Evolutionary conservation across 2,113 vertebrate genomes (phyloP), one percentile per base, ranked within the genome.

Genomic region (Catharus minimus): DNA sequence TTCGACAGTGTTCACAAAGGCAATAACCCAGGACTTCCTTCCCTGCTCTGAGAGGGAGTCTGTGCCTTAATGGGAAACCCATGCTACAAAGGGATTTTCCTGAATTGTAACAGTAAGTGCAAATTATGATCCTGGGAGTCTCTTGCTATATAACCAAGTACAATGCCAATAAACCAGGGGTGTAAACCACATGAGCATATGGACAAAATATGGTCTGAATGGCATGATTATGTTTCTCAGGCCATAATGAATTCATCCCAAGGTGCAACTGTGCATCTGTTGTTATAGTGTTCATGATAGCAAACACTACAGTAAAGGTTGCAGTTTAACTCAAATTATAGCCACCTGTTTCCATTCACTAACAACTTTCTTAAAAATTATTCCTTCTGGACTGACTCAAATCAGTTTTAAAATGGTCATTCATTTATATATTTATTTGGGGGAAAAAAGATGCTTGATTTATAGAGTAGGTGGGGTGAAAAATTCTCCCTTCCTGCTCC

Each of bases 191-290:
- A 96, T 77, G 94, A 97, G 93, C 96, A 97, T 96, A 96, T 97
- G 96, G 96, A 93, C 92, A 95, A 95, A 96, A 96, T 96, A 95
- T 96, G 96, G 95, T 94, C 95, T 94, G 94, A 95, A 96, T 97
- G 95, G 93, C 94, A 93, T 96, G 92, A 95, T 90, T 95, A 92
- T 95, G 94, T 94, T 96, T 92, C 92, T 95, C 92, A 69, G 95
- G 90, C 92, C 93, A 90, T 96, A 96, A 95, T 96, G 95, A 95
- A 95, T 97, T 94, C 88, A 94, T 95, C 96, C 96, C 96, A 96
- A 97, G 96, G 94, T 96, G 84, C 96, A 95, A 94, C 80, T 92
- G 90, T 96, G 96, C 96, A 97, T 97, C 95, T 97, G 96, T 94
- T 95, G 95, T 92, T 91, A 71, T 24, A 94, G 86, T 75, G 77